phyloP scores from a whole-genome alignment of 2,888 invertebrate species.

The Calephelis perditalis region DNA sequence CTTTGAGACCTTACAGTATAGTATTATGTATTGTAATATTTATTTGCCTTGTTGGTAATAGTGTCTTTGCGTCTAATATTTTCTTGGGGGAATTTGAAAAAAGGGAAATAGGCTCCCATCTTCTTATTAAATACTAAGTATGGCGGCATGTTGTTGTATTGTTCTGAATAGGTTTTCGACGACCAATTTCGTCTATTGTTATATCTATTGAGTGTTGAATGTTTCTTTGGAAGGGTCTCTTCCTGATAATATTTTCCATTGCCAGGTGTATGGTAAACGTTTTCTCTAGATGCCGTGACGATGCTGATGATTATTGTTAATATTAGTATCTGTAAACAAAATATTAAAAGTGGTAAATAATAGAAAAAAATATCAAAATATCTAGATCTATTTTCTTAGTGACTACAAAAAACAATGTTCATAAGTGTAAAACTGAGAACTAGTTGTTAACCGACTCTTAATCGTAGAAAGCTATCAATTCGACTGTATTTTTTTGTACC shows the following conservation, averaged over 20 bases:
- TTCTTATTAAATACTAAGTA: conserved; percentile 62
- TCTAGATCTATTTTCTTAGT: no score
- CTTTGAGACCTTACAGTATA: no score
- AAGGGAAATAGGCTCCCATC: conserved; percentile 57
- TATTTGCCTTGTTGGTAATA: conserved; percentile 8
- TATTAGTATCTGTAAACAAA: neutral
- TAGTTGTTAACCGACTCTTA: no score
- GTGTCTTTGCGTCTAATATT: conserved; percentile 35
- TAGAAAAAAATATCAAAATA: no score
- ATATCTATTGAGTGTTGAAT: conserved; percentile 11
- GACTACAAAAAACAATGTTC: no score
- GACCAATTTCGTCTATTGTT: conserved; percentile 37
- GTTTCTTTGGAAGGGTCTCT: neutral
- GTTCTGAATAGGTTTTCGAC: conserved; percentile 28
- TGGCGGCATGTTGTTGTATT: conserved; percentile 46
- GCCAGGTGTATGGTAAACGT: neutral
- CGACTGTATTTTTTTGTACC: no score
- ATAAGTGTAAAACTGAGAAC: no score
- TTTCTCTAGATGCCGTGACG: neutral
- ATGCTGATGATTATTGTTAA: conserved; percentile 4
- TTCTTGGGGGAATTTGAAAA: conserved; percentile 50
- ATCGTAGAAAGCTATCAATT: no score
- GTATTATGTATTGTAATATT: neutral
- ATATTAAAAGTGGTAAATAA: no score
- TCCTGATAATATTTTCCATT: neutral